Conservation (phyloP, 2,113 vertebrate genomes). For the Melanerpes aurifrons region DNA sequence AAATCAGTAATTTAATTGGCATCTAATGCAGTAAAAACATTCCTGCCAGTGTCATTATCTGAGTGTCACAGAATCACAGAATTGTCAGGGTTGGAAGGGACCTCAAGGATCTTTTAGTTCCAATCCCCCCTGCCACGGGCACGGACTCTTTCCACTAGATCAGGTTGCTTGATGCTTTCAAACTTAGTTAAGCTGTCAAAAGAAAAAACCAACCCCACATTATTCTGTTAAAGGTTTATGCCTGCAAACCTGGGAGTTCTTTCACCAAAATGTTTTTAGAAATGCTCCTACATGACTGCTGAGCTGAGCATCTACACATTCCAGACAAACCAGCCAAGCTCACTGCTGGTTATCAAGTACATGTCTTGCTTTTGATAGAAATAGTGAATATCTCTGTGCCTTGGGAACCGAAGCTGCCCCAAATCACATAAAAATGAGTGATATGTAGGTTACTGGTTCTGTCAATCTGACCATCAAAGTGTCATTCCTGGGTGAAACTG, state of each 20-base stretch:
- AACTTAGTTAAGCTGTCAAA: slow-evolving; percentile 57
- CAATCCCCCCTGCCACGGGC: too few relatives aligned
- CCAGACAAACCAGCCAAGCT: background rate
- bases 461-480: background rate
- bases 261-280: slow-evolving; percentile 29
- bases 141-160: too few relatives aligned
- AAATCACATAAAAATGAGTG: background rate
- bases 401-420: background rate
- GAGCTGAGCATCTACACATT: background rate
- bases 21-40: slow-evolving; percentile 72
- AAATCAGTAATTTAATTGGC: slow-evolving; percentile 80
- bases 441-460: background rate
- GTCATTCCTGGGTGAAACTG: background rate
- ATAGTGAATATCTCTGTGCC: background rate
- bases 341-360: background rate
- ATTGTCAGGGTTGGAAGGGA: too few relatives aligned
- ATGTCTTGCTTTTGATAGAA: background rate
- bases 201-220: background rate
- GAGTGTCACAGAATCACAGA: background rate
- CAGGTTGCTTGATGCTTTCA: slow-evolving; percentile 50
- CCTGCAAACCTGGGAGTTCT: background rate
- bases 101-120: too few relatives aligned
- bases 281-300: background rate
- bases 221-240: slow-evolving; percentile 23
- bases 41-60: slow-evolving; percentile 59